Evolutionary conservation across 2,797 vertebrate genomes (phyloP), one percentile per base, ranked within the genome.

Genomic region (Gadopsis bispinosus): DNA sequence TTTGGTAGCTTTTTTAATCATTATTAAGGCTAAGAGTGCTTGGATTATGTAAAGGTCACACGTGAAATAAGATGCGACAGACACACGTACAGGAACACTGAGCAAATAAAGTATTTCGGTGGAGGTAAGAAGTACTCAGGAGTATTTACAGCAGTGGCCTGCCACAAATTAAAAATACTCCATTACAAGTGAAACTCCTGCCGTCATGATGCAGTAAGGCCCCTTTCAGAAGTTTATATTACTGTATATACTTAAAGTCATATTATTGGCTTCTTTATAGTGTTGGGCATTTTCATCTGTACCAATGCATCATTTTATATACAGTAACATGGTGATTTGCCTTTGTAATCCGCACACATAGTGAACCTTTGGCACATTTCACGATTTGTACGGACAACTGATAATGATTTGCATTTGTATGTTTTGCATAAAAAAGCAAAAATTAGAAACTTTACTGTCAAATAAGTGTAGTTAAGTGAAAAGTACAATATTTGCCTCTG

Each of bases 11-110:
- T 60, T 79, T 13, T 53, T 63, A 73, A 76, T 75, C 31, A 51
- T 64, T 14, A 33, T 69, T 56, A 79, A 87, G 64, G 65, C 45
- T 8, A 67, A 17, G 29, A 53, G 45, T 53, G 19, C 1, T 81
- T 67, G 26, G 26, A 63, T 65, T 45, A 22, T 45, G 33, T 39
- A 14, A 59, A 67, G n/a, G 29, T 45, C n/a, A 64, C n/a, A 65
- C 0, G 20, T 51, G 17, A 35, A 45, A 60, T 31, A 43, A 55
- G 37, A 1, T 35, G 48, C 54, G 60, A 26, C 26, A 48, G 14
- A 31, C n/a, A 50, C n/a, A 16, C 39, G 43, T 13, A 41, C 41
- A 53, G n/a, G 22, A 6, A 63, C 39, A 33, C 0, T 50, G 10
- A 62, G 26, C 29, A 69, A 11, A 20, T 26, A 14, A 59, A 35